Percentiles rank a stretch among this genome's conserved stretches.
Evolutionary conservation across 1,140 invertebrate species (phyloP).

Genomic region (Teleogryllus occipitalis): DNA sequence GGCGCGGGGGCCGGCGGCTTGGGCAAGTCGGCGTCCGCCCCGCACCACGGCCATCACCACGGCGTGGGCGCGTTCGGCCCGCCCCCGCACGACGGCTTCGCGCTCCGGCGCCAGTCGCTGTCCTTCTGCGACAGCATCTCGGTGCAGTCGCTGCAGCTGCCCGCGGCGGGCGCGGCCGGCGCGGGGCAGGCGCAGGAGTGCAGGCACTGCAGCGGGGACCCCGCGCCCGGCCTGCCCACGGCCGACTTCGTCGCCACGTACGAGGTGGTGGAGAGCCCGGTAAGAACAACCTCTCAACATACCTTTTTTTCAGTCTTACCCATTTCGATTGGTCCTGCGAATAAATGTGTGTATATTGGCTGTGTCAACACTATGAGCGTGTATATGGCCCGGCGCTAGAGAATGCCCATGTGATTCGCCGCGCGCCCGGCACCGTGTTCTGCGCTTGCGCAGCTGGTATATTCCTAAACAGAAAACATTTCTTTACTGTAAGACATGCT

Average conservation of each 20-base stretch:
- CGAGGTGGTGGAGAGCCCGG: conserved; percentile 26
- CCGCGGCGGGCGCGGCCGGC: conserved; percentile 18
- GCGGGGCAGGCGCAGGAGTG: conserved; percentile 12
- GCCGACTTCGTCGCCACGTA: conserved; percentile 31
- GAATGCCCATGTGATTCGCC: too few relatives aligned
- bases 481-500: too few relatives aligned
- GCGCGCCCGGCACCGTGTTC: too few relatives aligned
- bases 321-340: too few relatives aligned
- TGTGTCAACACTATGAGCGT: too few relatives aligned
- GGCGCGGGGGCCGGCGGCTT: background rate
- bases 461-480: too few relatives aligned
- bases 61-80: background rate
- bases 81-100: background rate
- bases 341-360: too few relatives aligned
- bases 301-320: too few relatives aligned
- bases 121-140: conserved; percentile 29
- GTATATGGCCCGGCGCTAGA: too few relatives aligned
- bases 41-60: background rate
- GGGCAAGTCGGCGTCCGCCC: background rate
- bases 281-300: background rate
- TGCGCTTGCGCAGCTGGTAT: too few relatives aligned
- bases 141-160: conserved; percentile 29
- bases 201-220: conserved; percentile 12
- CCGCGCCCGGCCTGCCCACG: conserved; percentile 18
- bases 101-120: conserved; percentile 25